phyloP scores from a whole-genome alignment of 2,888 invertebrate genomes.

The Spodoptera picta region DNA sequence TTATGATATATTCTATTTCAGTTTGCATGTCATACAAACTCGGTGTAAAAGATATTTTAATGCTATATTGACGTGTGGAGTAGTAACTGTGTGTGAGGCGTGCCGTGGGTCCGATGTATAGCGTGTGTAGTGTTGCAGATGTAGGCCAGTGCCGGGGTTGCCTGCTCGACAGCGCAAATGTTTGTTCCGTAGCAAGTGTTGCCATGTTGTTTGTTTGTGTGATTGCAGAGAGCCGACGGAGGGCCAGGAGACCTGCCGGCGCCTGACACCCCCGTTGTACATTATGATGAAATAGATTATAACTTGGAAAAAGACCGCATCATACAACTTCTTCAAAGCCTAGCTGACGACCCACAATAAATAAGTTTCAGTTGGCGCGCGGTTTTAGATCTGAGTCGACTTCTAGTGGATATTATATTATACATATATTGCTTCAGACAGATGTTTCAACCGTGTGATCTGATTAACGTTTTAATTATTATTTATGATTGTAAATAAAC shows the following conservation, averaged over 20 bases:
- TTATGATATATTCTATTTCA: conserved; percentile 69
- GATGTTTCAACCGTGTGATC: conserved; percentile 27
- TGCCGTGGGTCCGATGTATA: conserved; percentile 61
- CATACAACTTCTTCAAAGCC: conserved; percentile 46
- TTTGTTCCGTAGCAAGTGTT: conserved; percentile 71
- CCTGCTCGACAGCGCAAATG: conserved; percentile 69
- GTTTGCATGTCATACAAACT: conserved; percentile 66
- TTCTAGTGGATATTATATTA: conserved; percentile 1
- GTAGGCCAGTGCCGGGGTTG: conserved; percentile 80
- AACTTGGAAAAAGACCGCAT: conserved; percentile 60
- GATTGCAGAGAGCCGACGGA: conserved; percentile 79
- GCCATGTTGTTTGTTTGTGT: conserved; percentile 87
- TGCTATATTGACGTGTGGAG: conserved; percentile 52
- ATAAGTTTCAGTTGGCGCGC: conserved; percentile 57
- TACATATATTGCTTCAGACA: conserved; percentile 14
- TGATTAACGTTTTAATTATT: conserved; percentile 40
- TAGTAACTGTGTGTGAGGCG: conserved; percentile 57
- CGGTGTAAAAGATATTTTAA: conserved; percentile 41
- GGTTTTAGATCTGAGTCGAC: conserved; percentile 47
- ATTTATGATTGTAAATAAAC: conserved; percentile 51
- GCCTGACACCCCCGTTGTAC: conserved; percentile 75
- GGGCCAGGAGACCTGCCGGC: conserved; percentile 65
- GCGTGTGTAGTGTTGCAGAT: conserved; percentile 88
- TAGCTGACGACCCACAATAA: conserved; percentile 65
- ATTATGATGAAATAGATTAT: conserved; percentile 68